Percentiles rank a stretch among this genome's conserved stretches.
phyloP scores from a whole-genome alignment of 2,888 invertebrate species.

The Heliconius ethilla region DNA sequence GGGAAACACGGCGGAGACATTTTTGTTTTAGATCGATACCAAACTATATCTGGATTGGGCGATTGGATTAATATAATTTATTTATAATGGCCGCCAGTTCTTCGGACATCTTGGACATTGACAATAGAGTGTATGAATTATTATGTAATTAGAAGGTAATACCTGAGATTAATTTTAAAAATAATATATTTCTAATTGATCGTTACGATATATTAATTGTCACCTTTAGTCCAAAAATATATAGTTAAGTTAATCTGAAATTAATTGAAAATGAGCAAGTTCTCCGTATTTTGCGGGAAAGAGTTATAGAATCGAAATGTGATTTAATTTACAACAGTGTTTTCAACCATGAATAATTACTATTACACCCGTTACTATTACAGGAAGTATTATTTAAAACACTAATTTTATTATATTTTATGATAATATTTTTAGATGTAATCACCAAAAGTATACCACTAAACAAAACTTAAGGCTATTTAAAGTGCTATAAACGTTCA shows the following conservation, averaged over 20 bases:
- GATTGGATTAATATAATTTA: neutral
- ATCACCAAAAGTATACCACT: neutral
- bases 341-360: too few relatives aligned
- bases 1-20: conserved; percentile 63
- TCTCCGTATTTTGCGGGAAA: neutral
- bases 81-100: neutral
- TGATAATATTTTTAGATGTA: neutral
- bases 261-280: neutral
- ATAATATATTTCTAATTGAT: too few relatives aligned
- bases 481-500: conserved; percentile 37
- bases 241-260: neutral
- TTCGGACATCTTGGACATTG: neutral
- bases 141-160: neutral
- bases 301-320: neutral
- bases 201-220: too few relatives aligned
- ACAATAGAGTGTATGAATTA: neutral
- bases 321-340: too few relatives aligned
- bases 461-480: conserved; percentile 9
- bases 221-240: too few relatives aligned
- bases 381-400: neutral
- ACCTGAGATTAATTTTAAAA: too few relatives aligned
- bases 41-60: conserved; percentile 37
- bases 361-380: neutral
- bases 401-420: neutral
- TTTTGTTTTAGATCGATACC: conserved; percentile 64